Evolutionary conservation across 2,797 vertebrate species (phyloP), one percentile per base, ranked within the genome.

Genomic region (Threskiornis aethiopicus): DNA sequence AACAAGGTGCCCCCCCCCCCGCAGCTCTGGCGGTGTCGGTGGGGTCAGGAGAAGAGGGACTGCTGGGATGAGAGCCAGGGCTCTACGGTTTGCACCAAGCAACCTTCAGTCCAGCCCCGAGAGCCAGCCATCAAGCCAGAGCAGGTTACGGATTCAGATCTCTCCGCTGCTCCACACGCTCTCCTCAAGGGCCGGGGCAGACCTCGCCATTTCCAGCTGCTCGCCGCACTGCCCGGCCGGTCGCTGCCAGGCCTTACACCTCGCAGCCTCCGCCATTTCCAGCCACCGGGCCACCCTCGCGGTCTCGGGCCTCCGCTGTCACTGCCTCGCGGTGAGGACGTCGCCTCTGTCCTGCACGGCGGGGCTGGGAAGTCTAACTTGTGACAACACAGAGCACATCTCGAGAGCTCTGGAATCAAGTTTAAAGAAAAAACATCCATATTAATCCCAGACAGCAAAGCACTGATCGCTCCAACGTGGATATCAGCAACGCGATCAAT

Each of bases 401-500:
- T 35, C 16, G 3, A 75, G 69, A 29, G 49, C 55, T 86, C 42
- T 18, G 55, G 33, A 62, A 35, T 7, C 31, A 22, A 33, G 44
- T 11, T 42, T 26, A 35, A 76, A 64, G 33, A 33, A 37, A 54
- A 77, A 35, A 10, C 5, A 58, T 25, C 44, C 59, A 5, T 9
- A 39, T 54, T 29, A 65, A 58, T 21, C 35, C 33, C 46, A n/a
- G 25, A 18, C 10, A 59, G 52, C 31, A 66, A 59, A 69, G 62
- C 6, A 0, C 35, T 10, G 25, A 25, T 42, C 1, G 2, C 44
- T 76, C 42, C 9, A 6, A 35, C 1, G 4, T 10, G 10, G 58
- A 47, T 25, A 33, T 51, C 58, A 76, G 31, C 41, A 29, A 28
- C 3, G 0, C 1, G 4, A 33, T 28, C 39, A 13, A 31, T 15